Conservation (phyloP, 2,797 vertebrate genomes). For the Melopsittacus undulatus region DNA sequence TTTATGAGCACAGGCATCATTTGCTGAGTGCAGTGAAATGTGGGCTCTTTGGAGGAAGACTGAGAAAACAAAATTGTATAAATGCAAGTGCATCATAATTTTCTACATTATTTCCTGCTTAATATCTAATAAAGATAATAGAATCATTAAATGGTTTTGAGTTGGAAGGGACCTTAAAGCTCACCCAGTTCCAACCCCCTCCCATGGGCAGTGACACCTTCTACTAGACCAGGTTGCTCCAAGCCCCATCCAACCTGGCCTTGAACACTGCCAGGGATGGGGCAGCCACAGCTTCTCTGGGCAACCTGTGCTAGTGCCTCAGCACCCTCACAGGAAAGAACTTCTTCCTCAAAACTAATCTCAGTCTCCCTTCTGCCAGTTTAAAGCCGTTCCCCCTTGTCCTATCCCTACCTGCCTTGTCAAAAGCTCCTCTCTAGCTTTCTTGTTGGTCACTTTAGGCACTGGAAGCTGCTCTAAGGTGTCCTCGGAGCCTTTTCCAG, state of each 20-base stretch:
- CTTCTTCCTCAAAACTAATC: background rate
- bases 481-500: background rate
- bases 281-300: background rate
- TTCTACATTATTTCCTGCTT: background rate
- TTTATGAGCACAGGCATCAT: background rate
- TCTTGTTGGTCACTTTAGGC: background rate
- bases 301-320: background rate
- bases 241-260: background rate
- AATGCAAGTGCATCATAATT: rapidly evolving
- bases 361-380: background rate
- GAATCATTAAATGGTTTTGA: background rate
- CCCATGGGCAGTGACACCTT: background rate
- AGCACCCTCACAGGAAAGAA: background rate
- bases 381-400: background rate
- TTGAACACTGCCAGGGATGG: background rate
- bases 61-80: background rate
- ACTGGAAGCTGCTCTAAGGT: background rate
- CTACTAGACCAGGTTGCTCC: background rate
- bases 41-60: background rate
- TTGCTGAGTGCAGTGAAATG: background rate
- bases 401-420: background rate
- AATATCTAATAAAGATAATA: background rate
- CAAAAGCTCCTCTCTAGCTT: background rate
- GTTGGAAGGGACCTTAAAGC: background rate
- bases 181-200: background rate